A percentile compares a stretch with the other conserved stretches of the same genome.
phyloP scores from a whole-genome alignment of 2,797 vertebrate genomes.

The Chrosomus eos region DNA sequence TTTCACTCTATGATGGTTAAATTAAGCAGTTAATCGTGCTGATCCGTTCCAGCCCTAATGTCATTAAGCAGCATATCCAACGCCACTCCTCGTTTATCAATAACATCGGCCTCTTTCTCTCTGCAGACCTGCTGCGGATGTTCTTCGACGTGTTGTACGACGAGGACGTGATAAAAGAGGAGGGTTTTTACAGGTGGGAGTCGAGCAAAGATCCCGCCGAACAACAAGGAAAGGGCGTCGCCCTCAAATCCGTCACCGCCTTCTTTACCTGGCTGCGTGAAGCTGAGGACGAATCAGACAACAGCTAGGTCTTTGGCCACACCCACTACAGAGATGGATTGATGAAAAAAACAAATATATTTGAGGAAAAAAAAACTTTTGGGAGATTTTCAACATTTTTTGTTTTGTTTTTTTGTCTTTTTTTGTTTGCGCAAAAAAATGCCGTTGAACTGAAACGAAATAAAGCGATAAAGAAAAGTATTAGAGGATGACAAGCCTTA shows the following conservation, averaged over 20 bases:
- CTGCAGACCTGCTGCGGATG: conserved; percentile 89
- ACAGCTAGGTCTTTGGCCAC: conserved; percentile 81
- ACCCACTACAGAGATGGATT: conserved; percentile 36
- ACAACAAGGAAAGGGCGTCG: conserved; percentile 95
- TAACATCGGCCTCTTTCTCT: background rate
- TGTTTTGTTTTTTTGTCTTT: conserved; percentile 54
- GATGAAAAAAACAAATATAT: background rate
- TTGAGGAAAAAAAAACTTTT: conserved; percentile 61
- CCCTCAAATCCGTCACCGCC: conserved; percentile 95
- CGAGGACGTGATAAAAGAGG: conserved; percentile 95
- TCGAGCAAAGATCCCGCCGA: conserved; percentile 92
- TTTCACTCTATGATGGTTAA: no score
- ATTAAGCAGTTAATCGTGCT: no score
- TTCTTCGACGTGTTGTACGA: conserved; percentile 96
- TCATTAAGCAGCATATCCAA: background rate
- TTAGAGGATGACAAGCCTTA: conserved; percentile 58
- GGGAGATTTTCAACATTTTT: conserved; percentile 73
- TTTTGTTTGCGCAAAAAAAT: conserved; percentile 69
- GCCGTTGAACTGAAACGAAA: conserved; percentile 69
- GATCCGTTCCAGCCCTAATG: no score
- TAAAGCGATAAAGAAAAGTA: conserved; percentile 54
- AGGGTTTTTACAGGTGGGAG: conserved; percentile 98
- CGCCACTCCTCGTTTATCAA: background rate
- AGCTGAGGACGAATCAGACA: conserved; percentile 93
- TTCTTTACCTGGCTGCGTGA: conserved; percentile 98